Conservation (phyloP, 30 jellyfish, hydroid and myxozoan genomes). For the Pseudorhiza aurosa region DNA sequence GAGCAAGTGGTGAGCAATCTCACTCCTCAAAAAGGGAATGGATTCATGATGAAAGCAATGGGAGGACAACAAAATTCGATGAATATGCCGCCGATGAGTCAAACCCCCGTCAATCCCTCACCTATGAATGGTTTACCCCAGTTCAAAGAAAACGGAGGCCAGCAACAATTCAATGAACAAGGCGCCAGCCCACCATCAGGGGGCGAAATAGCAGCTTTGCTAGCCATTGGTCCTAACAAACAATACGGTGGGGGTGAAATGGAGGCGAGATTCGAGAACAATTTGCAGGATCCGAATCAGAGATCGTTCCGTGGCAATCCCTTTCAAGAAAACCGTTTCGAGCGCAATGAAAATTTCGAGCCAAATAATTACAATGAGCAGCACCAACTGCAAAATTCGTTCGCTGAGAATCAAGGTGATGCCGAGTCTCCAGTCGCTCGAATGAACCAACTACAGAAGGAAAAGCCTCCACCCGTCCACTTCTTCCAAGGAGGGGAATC, state of each 20-base stretch:
- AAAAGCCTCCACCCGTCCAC: slow-evolving; percentile 69
- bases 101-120: not conserved
- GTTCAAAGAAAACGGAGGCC: not conserved
- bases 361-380: slow-evolving; percentile 36
- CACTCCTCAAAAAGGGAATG: slow-evolving; percentile 8
- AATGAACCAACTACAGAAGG: slow-evolving; percentile 22
- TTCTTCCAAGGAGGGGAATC: slow-evolving; percentile 37
- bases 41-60: slow-evolving; percentile 15
- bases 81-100: not conserved
- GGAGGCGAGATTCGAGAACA: slow-evolving; percentile 9
- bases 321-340: slow-evolving; percentile 11
- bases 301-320: slow-evolving; percentile 14
- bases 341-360: slow-evolving; percentile 10
- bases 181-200: slow-evolving; percentile 18
- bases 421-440: slow-evolving; percentile 7
- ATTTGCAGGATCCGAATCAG: slow-evolving; percentile 23
- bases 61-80: slow-evolving; percentile 3
- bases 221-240: slow-evolving; percentile 58
- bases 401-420: slow-evolving; percentile 5
- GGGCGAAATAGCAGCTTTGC: slow-evolving; percentile 63
- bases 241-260: slow-evolving; percentile 2
- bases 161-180: not conserved
- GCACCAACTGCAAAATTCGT: slow-evolving; percentile 23
- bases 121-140: not conserved
- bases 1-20: not conserved